Evolutionary conservation across 1,140 invertebrate genomes (phyloP), one percentile per base, ranked within the genome.

Genomic region (Solen grandis): DNA sequence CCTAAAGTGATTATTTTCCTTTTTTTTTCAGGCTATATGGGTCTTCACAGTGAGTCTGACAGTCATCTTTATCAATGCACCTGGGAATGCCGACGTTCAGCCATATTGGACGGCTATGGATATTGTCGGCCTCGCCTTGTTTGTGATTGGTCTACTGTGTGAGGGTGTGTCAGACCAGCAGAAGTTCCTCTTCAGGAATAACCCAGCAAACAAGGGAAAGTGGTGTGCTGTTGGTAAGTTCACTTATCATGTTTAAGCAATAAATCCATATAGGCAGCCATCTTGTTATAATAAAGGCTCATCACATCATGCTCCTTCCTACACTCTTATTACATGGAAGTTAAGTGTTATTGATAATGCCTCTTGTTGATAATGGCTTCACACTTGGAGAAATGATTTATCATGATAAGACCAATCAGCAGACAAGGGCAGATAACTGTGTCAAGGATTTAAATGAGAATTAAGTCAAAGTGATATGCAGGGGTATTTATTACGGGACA

Each of bases 111-210:
- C 85, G n/a, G 69, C 78, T 3, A 84, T 86, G 75, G 90, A 92
- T 81, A 86, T 96, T 41, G 94, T 96, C 25, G 97, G 97, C 14
- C 96, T 96, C 50, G 94, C 95, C 2, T 92, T 98, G 60, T 98
- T 97, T 90, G 93, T 96, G 4, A 93, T 96, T 73, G 97, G 97
- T 5, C 93, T 98, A 33, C 86, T 97, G 22, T 95, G 95, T 31
- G 97, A 98, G 93, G 96, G 96, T 0, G 96, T 97, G 88, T 96
- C 97, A 0, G 97, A 98, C 93, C 92, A 97, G 57, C 97, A 98
- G 85, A 98, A 98, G 90, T 97, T 97, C 88, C 95, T 95, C 0
- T 98, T 98, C 89, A 94, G 96, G 73, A 95, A 96, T 88, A 96
- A 98, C 90, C 95, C 96, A 1, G 93, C 94, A 0, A 98, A 98